Conservation (phyloP, 2,797 vertebrate species). For the Propithecus deckenii region DNA sequence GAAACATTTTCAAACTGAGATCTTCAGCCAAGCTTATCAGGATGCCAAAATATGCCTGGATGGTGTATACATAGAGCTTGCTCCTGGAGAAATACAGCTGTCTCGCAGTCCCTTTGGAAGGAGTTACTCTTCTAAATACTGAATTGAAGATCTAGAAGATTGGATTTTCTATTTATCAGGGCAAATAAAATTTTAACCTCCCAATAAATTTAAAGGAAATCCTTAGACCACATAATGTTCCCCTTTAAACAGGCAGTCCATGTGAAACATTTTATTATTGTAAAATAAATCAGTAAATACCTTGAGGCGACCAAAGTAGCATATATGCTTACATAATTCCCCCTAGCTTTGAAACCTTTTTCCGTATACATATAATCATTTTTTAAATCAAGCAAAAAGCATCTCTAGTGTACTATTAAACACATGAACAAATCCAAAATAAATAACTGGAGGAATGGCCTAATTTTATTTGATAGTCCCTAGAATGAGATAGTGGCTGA, state of each 20-base stretch:
- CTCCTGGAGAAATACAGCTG: slow-evolving; percentile 1
- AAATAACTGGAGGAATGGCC: slow-evolving; percentile 44
- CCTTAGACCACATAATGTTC: slow-evolving; percentile 16
- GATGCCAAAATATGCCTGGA: neutral
- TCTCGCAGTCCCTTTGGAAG: neutral
- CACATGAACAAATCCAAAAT: slow-evolving; percentile 57
- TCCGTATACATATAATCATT: slow-evolving; percentile 53
- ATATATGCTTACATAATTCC: slow-evolving; percentile 41
- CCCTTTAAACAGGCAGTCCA: neutral
- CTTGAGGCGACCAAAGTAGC: slow-evolving; percentile 17
- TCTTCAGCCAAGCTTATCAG: neutral
- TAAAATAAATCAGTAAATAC: slow-evolving; percentile 66
- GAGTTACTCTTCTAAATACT: slow-evolving; percentile 41
- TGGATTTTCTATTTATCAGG: slow-evolving; percentile 54
- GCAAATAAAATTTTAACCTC: slow-evolving; percentile 56
- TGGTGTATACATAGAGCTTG: neutral
- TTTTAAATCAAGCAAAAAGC: slow-evolving; percentile 63
- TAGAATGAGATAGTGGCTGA: slow-evolving; percentile 52
- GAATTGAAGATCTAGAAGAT: slow-evolving; percentile 18
- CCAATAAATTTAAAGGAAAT: slow-evolving; percentile 63
- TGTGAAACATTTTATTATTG: slow-evolving; percentile 59
- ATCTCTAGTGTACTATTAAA: slow-evolving; percentile 51
- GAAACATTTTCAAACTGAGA: slow-evolving; percentile 50
- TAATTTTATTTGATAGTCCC: slow-evolving; percentile 55
- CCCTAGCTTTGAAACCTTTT: slow-evolving; percentile 45